Evolutionary conservation across 2,797 vertebrate species (phyloP).

Genomic region (Caiman crocodilus): DNA sequence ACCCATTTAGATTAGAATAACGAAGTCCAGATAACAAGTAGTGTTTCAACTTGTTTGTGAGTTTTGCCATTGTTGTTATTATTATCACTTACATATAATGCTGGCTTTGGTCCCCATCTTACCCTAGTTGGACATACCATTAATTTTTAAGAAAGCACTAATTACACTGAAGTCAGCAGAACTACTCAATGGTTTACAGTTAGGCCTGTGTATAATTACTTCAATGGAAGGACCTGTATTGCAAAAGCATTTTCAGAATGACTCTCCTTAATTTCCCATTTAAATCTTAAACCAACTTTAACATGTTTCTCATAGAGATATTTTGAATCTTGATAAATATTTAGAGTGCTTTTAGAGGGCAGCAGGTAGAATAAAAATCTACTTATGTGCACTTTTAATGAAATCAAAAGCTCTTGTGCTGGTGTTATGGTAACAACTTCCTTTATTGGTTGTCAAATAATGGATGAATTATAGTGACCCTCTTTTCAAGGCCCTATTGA

Average conservation of each 20-base stretch:
- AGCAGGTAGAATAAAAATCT: not conserved
- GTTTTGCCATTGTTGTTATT: not conserved
- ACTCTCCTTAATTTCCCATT: not conserved
- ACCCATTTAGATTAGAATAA: not conserved
- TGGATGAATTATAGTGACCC: not conserved
- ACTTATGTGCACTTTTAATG: not conserved
- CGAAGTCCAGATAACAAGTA: not conserved
- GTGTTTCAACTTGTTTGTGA: not conserved
- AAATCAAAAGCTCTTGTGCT: not conserved
- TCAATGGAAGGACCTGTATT: not conserved
- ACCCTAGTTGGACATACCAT: not conserved
- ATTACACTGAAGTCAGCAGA: not conserved
- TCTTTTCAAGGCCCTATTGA: not conserved
- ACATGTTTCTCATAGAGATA: not conserved
- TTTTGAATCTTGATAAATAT: not conserved
- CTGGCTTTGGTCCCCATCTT: not conserved
- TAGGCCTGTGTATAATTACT: not conserved
- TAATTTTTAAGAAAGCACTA: not conserved
- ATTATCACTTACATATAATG: not conserved
- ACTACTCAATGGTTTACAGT: not conserved
- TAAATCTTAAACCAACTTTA: not conserved
- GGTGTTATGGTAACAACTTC: not conserved
- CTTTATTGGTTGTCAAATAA: not conserved
- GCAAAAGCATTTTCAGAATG: not conserved
- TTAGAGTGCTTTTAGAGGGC: not conserved